Evolutionary conservation across 2,113 vertebrate species (phyloP).

Genomic region (Philantomba maxwellii): DNA sequence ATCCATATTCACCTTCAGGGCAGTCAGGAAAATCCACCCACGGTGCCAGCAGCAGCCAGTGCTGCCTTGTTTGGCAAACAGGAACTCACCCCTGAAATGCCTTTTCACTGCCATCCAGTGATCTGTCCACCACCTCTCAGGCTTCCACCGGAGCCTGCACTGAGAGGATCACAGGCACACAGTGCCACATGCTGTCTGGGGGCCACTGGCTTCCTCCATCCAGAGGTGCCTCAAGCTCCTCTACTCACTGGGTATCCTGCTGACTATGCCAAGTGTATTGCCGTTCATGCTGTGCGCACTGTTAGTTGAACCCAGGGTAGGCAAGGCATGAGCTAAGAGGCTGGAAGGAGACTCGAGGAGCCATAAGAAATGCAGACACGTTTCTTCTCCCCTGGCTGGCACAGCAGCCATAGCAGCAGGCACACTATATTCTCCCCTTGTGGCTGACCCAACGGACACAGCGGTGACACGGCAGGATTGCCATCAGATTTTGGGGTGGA

Average conservation of each 20-base stretch:
- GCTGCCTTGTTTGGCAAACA: background rate
- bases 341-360: background rate
- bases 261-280: background rate
- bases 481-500: background rate
- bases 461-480: fast-evolving
- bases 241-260: background rate
- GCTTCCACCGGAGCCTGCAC: background rate
- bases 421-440: background rate
- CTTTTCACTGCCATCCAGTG: background rate
- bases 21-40: background rate
- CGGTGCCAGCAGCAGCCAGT: fast-evolving
- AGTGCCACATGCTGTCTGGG: background rate
- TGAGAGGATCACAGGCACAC: background rate
- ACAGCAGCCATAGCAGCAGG: background rate
- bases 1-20: background rate
- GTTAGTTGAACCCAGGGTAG: background rate
- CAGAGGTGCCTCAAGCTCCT: background rate
- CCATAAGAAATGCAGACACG: background rate
- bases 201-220: background rate
- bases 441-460: background rate
- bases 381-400: background rate
- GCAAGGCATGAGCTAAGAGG: background rate
- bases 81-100: background rate
- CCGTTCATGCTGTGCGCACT: background rate
- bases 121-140: background rate